Evolutionary conservation across 2,113 vertebrate species (phyloP).

Genomic region (Marmota monax): DNA sequence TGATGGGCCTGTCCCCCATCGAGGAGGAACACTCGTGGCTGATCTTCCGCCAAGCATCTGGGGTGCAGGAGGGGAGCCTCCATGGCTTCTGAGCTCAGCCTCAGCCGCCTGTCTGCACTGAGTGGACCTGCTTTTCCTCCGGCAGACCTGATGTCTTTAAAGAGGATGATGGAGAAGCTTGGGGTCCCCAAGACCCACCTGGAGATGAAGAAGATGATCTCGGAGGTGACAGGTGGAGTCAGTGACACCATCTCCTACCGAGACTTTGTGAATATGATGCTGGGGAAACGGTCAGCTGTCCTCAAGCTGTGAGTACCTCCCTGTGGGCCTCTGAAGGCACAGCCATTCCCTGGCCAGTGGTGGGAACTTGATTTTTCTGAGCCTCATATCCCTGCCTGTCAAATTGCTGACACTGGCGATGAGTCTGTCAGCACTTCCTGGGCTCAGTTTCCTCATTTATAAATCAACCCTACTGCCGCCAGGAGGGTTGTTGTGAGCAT

Average conservation of each 20-base stretch:
- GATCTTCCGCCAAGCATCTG: not conserved
- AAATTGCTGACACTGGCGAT: accelerated
- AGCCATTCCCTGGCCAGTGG: not conserved
- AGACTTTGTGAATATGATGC: constrained; percentile 98
- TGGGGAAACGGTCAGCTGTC: constrained; percentile 96
- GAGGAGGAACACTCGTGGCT: not conserved
- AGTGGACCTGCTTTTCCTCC: not conserved
- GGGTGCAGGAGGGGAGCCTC: too few species aligned
- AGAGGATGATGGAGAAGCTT: constrained; percentile 99
- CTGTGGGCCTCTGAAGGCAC: accelerated
- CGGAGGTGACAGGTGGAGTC: constrained; percentile 94
- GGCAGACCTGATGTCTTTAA: constrained; percentile 97
- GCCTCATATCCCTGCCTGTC: not conserved
- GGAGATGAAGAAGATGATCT: constrained; percentile 99
- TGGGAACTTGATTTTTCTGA: not conserved
- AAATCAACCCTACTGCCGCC: not conserved
- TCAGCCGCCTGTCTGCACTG: not conserved
- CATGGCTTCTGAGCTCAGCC: not conserved
- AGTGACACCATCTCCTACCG: constrained; percentile 97
- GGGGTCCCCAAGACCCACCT: constrained; percentile 97
- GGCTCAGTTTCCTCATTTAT: not conserved
- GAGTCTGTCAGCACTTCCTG: too few species aligned
- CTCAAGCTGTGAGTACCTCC: constrained; percentile 95
- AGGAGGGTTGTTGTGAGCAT: not conserved
- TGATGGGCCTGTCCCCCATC: not conserved